Evolutionary conservation across 2,113 vertebrate species (phyloP), one percentile per base, ranked within the genome.

Genomic region (Erinaceus europaeus): DNA sequence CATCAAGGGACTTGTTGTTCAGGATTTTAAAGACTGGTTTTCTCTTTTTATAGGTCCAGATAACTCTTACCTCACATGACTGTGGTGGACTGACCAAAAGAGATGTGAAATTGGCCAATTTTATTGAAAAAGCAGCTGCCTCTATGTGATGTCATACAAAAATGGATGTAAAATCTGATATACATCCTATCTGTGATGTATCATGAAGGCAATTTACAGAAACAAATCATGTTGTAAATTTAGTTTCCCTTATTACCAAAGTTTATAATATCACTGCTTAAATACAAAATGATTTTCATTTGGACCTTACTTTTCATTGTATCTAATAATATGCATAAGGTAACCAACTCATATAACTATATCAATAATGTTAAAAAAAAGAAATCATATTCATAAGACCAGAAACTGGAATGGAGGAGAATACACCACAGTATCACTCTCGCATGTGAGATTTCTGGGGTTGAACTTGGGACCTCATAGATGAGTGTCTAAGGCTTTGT

Each of bases 1-100:
- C 0, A 0, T 14, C 34, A 44, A 91, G 69, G 52, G 46, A 76
- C n/a, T n/a, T n/a, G n/a, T n/a, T n/a, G n/a, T n/a, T n/a, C n/a
- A n/a, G n/a, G n/a, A 14, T 81, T 80, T 90, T 74, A 75, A 88
- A 73, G 77, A 32, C 38, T 81, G 42, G 69, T 95, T 92, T 64
- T 62, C 42, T 94, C 83, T 94, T 82, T n/a, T 9, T 71, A 69
- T 85, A 99, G 99, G 98, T 99, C 92, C 99, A 99, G 96, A 98
- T 99, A 90, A 99, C 99, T 14, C 94, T 99, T 91, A 98, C 97
- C 2, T 99, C 99, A 9, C 99, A 99, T 0, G 98, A 99, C 96
- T 98, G 97, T 1, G 98, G 98, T 32, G 98, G 98, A 9, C 95
- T 99, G 85, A 99, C 98, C 34, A 98, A 98, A 91, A 98, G 97